Evolutionary conservation across 2,113 vertebrate species (phyloP).

Genomic region (Tonatia bakeri): DNA sequence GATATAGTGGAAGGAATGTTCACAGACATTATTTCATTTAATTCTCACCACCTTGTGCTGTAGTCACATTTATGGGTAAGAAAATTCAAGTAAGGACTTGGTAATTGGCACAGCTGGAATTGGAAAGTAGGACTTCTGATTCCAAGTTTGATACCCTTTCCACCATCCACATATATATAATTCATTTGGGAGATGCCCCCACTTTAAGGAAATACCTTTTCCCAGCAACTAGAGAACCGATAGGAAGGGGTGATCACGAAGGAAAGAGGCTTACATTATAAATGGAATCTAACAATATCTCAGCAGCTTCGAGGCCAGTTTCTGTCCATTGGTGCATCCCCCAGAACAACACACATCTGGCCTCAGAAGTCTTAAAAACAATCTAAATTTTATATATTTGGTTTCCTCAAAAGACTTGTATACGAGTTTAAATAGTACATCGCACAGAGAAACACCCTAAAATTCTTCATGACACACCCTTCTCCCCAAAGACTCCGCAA

Average conservation of each 20-base stretch:
- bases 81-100: neutral
- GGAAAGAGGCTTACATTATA: neutral
- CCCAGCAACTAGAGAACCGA: neutral
- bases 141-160: neutral
- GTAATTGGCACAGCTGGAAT: neutral
- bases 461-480: neutral
- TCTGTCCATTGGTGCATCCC: neutral
- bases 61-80: neutral
- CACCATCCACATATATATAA: neutral
- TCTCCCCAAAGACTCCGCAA: neutral
- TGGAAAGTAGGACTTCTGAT: neutral
- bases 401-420: neutral
- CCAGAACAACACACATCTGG: neutral
- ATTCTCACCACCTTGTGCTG: neutral
- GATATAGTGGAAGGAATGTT: neutral
- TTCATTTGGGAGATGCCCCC: neutral
- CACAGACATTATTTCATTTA: constrained; percentile 10
- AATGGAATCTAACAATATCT: neutral
- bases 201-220: neutral
- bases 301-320: neutral
- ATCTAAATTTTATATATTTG: neutral
- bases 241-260: neutral
- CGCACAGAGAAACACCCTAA: neutral
- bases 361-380: neutral
- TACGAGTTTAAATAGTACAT: neutral